These are phyloP conservation scores for Sphaerophoria rueppellii DNA, from an alignment of 2,888 invertebrate genomes.

Conservation along the genomic window DNA sequence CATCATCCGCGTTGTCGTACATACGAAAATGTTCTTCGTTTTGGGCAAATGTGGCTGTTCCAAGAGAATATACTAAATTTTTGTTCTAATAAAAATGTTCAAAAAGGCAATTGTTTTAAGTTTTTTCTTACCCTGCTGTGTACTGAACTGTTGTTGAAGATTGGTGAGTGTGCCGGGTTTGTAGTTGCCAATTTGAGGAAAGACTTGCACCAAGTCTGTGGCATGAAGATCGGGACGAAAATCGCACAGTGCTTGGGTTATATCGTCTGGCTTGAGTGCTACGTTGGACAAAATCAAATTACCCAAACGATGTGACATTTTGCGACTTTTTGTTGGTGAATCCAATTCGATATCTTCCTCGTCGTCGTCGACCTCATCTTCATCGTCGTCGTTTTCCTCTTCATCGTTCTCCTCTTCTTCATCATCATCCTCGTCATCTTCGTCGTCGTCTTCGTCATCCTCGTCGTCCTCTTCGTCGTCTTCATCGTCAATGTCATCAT, in stretches of 20 bases:
- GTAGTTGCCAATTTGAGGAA: slow-evolving; percentile 79
- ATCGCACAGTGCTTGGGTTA: slow-evolving; percentile 80
- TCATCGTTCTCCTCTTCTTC: slow-evolving; percentile 77
- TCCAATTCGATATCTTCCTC: slow-evolving; percentile 74
- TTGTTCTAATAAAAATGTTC: slow-evolving; percentile 51
- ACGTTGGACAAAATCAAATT: slow-evolving; percentile 79
- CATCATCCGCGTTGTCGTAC: slow-evolving; percentile 77
- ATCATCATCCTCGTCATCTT: slow-evolving; percentile 76
- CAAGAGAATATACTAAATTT: slow-evolving; percentile 70
- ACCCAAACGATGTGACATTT: slow-evolving; percentile 79
- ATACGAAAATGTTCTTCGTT: slow-evolving; percentile 77
- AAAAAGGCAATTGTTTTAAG: neutral
- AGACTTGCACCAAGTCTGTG: slow-evolving; percentile 80
- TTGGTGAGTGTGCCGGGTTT: slow-evolving; percentile 78
- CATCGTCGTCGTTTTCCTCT: slow-evolving; percentile 72
- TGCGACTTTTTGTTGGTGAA: slow-evolving; percentile 77
- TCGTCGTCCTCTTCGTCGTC: slow-evolving; percentile 78
- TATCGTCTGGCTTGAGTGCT: slow-evolving; percentile 78
- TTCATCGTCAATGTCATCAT: slow-evolving; percentile 78
- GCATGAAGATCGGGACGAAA: slow-evolving; percentile 80
- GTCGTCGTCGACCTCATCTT: slow-evolving; percentile 74
- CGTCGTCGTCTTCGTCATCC: slow-evolving; percentile 77
- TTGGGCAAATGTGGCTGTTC: slow-evolving; percentile 75
- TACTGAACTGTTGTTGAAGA: slow-evolving; percentile 78
- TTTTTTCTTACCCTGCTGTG: slow-evolving; percentile 71